Conservation (phyloP, 2,113 vertebrate genomes). For the Xiphias gladius region DNA sequence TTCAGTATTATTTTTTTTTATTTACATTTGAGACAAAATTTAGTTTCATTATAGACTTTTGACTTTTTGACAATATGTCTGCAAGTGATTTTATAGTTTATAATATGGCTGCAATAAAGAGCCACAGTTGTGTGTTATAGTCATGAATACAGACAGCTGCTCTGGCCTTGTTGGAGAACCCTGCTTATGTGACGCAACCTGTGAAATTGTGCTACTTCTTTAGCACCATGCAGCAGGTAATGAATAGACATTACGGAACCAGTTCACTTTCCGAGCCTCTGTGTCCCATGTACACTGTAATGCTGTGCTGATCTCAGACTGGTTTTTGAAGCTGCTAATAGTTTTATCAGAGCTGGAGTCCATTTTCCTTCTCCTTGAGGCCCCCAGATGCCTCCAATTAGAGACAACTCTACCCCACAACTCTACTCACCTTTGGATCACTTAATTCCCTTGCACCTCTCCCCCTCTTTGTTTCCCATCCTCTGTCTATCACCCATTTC, state of each 20-base stretch:
- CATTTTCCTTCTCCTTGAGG: slow-evolving; percentile 62
- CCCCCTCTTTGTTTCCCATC: slow-evolving; percentile 34
- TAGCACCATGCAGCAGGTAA: neutral
- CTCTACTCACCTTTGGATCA: slow-evolving; percentile 59
- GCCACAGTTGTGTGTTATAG: neutral
- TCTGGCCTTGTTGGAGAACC: neutral
- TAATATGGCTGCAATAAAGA: neutral
- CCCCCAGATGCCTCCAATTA: slow-evolving; percentile 70
- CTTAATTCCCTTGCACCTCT: slow-evolving; percentile 51
- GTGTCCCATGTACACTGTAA: neutral
- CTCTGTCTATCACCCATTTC: slow-evolving; percentile 55
- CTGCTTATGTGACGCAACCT: neutral
- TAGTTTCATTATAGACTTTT: neutral
- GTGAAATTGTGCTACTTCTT: neutral
- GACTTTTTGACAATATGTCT: neutral
- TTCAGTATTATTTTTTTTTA: neutral
- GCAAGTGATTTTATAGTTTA: neutral
- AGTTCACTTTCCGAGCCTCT: slow-evolving; percentile 2
- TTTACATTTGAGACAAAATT: neutral
- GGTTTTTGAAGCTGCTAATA: slow-evolving; percentile 61
- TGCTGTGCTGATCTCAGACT: slow-evolving; percentile 4
- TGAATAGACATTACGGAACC: neutral
- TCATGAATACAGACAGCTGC: neutral
- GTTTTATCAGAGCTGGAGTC: slow-evolving; percentile 64
- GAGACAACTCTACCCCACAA: slow-evolving; percentile 40